These are phyloP conservation scores for Scaptomyza tumidula DNA, from an alignment of 2,888 invertebrate genomes.

Conservation along the genomic window DNA sequence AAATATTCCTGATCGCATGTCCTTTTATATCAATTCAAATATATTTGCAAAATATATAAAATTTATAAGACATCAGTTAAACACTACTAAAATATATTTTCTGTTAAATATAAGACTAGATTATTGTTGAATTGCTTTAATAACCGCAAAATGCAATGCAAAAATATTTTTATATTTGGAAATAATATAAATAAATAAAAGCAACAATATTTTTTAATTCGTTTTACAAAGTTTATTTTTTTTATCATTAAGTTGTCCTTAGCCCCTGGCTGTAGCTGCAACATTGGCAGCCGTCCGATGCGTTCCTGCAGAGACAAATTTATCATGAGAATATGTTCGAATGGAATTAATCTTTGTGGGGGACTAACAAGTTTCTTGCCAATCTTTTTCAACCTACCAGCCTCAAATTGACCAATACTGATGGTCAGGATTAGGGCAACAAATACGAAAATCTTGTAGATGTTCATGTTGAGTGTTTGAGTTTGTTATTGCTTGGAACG, in stretches of 20 bases:
- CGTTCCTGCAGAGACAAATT: slow-evolving; percentile 61
- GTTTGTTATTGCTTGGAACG: neutral
- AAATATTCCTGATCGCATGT: too few relatives aligned
- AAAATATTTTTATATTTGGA: neutral
- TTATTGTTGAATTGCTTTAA: too few relatives aligned
- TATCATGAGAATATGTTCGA: neutral
- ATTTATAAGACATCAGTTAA: too few relatives aligned
- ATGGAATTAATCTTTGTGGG: accelerated
- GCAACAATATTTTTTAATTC: neutral
- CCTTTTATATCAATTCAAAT: too few relatives aligned
- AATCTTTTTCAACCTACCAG: slow-evolving; percentile 74
- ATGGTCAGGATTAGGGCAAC: slow-evolving; percentile 70
- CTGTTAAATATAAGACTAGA: too few relatives aligned
- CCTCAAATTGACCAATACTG: slow-evolving; percentile 71
- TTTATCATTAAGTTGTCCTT: slow-evolving; percentile 10
- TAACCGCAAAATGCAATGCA: too few relatives aligned
- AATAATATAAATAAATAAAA: neutral
- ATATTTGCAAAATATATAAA: too few relatives aligned
- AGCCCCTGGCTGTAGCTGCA: slow-evolving; percentile 70
- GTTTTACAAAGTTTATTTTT: slow-evolving; percentile 14
- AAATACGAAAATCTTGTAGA: slow-evolving; percentile 67
- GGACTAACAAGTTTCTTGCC: slow-evolving; percentile 75
- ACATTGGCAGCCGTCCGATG: slow-evolving; percentile 77
- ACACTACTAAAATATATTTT: too few relatives aligned
- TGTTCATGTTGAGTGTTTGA: slow-evolving; percentile 56